phyloP scores from a whole-genome alignment of 2,797 vertebrate genomes.

The Takifugu rubripes region DNA sequence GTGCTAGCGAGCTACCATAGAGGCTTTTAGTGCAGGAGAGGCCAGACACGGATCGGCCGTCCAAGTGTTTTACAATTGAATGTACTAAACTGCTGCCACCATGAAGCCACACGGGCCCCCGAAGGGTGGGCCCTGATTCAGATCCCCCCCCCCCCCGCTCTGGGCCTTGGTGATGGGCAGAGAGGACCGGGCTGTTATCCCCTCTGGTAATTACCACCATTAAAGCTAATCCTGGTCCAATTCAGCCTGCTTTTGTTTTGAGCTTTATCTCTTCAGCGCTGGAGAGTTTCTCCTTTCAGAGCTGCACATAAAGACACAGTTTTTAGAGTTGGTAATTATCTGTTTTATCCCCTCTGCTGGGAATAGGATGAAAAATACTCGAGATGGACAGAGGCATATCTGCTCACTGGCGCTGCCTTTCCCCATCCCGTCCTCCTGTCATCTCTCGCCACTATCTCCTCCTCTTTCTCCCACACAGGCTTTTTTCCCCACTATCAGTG shows the following conservation, averaged over 20 bases:
- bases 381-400: constrained; percentile 56
- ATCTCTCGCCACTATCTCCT: constrained; percentile 17
- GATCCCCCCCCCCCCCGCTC: constrained; percentile 53
- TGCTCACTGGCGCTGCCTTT: constrained; percentile 19
- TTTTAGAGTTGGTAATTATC: constrained; percentile 78
- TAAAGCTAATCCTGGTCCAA: constrained; percentile 78
- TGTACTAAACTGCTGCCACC: constrained; percentile 73
- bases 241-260: constrained; percentile 81
- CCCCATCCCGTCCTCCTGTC: background rate
- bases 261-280: constrained; percentile 80
- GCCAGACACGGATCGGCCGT: constrained; percentile 75
- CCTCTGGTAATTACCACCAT: constrained; percentile 79
- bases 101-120: constrained; percentile 60
- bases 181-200: constrained; percentile 73
- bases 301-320: constrained; percentile 73
- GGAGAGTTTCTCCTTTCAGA: constrained; percentile 80
- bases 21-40: constrained; percentile 81
- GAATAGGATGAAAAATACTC: constrained; percentile 63
- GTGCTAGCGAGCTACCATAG: constrained; percentile 75
- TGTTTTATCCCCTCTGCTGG: constrained; percentile 74
- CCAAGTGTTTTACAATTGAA: constrained; percentile 87
- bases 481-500: constrained; percentile 36
- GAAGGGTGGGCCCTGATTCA: constrained; percentile 53
- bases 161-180: constrained; percentile 69
- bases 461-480: constrained; percentile 7